Percentiles rank a stretch among this genome's conserved stretches.
These are phyloP conservation scores for Melanotaenia trifasciata DNA, from an alignment of 2,797 vertebrate species.

Conservation along the genomic window DNA sequence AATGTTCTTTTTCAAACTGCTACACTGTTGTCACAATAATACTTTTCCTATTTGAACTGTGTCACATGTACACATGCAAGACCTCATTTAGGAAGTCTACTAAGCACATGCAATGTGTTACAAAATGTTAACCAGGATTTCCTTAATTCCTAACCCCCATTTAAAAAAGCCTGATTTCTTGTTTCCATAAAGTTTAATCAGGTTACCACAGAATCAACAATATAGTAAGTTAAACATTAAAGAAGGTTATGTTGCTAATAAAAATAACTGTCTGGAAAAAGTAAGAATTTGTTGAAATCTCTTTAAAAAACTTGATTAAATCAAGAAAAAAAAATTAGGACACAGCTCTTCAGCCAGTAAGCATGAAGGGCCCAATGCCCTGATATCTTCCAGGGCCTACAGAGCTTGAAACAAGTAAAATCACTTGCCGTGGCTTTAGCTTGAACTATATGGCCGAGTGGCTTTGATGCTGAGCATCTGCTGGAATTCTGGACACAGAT, in stretches of 20 bases:
- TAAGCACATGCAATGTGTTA: background rate
- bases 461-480: conserved; percentile 6
- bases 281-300: background rate
- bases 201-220: background rate
- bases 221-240: background rate
- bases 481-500: conserved; percentile 31
- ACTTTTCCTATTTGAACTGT: conserved; percentile 7
- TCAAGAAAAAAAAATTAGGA: background rate
- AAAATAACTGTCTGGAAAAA: background rate
- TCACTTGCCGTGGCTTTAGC: conserved; percentile 26
- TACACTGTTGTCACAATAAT: conserved; percentile 8
- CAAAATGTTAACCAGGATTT: background rate
- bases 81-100: conserved; percentile 1
- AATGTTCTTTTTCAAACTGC: background rate
- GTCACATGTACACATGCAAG: conserved; percentile 2
- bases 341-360: background rate
- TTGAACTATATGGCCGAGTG: conserved; percentile 35
- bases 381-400: background rate
- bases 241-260: background rate
- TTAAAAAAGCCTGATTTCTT: background rate
- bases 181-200: background rate
- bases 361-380: background rate
- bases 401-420: conserved; percentile 29
- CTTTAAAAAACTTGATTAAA: background rate
- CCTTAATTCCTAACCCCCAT: background rate